Conservation (phyloP, 2,888 invertebrate species). For the Lathronympha strigana region DNA sequence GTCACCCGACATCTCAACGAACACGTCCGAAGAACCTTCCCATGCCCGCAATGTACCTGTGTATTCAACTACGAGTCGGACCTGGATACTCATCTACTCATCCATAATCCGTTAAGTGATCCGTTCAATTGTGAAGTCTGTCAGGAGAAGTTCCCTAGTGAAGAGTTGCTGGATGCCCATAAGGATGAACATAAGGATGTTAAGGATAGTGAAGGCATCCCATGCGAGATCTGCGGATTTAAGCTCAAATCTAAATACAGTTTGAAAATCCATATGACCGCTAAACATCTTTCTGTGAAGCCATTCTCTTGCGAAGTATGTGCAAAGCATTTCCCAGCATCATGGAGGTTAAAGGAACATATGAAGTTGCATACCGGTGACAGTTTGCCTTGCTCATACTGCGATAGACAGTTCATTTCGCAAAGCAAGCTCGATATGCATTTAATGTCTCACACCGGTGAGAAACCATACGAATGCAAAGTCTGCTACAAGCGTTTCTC, state of each 20-base stretch:
- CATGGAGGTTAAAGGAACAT: conserved; percentile 31
- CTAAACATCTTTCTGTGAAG: conserved; percentile 15
- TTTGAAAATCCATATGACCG: conserved; percentile 30
- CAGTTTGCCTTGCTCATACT: conserved; percentile 14
- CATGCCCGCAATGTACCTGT: conserved; percentile 23
- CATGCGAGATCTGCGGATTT: conserved; percentile 2
- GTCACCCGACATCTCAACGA: conserved; percentile 31
- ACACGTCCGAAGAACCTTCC: conserved; percentile 22
- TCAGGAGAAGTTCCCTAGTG: conserved; percentile 1
- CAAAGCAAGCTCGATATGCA: conserved; percentile 29
- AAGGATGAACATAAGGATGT: conserved; percentile 6
- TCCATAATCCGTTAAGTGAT: background rate
- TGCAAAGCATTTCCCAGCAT: conserved; percentile 23
- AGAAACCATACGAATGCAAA: conserved; percentile 19
- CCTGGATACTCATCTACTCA: conserved; percentile 16
- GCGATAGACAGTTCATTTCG: conserved; percentile 18
- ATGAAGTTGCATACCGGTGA: conserved; percentile 36
- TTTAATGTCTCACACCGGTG: conserved; percentile 11
- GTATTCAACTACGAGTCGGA: conserved; percentile 20
- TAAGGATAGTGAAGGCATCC: background rate
- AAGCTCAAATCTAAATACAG: conserved; percentile 32
- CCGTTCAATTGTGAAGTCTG: conserved; percentile 4
- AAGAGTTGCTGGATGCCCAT: conserved; percentile 14
- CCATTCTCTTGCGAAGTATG: conserved; percentile 33
- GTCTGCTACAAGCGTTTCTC: conserved; percentile 18